These are phyloP conservation scores for Caradrina kadenii DNA, from an alignment of 2,888 invertebrate species.

Conservation along the genomic window DNA sequence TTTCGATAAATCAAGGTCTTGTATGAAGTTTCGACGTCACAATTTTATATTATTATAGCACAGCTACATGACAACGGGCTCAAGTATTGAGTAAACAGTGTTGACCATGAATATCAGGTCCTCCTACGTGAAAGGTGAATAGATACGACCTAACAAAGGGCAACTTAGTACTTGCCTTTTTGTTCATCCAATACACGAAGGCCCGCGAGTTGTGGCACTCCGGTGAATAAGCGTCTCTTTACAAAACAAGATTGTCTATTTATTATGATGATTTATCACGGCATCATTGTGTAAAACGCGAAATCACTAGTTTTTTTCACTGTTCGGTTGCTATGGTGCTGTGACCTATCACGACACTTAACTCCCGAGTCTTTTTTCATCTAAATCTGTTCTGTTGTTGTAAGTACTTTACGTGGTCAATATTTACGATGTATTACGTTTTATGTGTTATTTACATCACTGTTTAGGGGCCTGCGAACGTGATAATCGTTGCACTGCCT, in stretches of 20 bases:
- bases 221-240: conserved; percentile 77
- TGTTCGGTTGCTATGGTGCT: conserved; percentile 81
- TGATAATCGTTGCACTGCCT: conserved; percentile 89
- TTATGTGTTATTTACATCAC: conserved; percentile 87
- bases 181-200: conserved; percentile 88
- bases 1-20: conserved; percentile 23
- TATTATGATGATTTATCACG: conserved; percentile 78
- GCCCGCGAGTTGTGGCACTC: conserved; percentile 82
- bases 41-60: conserved; percentile 49
- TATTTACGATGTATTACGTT: conserved; percentile 80
- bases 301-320: conserved; percentile 85
- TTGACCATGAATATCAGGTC: conserved; percentile 76
- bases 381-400: conserved; percentile 54
- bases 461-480: conserved; percentile 85
- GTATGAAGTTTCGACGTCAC: conserved; percentile 13
- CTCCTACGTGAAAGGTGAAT: conserved; percentile 73
- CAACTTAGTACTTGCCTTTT: conserved; percentile 85
- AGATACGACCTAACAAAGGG: conserved; percentile 78
- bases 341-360: conserved; percentile 77
- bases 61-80: conserved; percentile 54
- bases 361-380: conserved; percentile 60
- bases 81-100: conserved; percentile 73
- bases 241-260: conserved; percentile 69
- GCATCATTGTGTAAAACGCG: conserved; percentile 81
- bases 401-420: conserved; percentile 75